A percentile compares a stretch with the other conserved stretches of the same genome.
These are phyloP conservation scores for Keiferia lycopersicella DNA, from an alignment of 2,888 invertebrate species.

Conservation along the genomic window DNA sequence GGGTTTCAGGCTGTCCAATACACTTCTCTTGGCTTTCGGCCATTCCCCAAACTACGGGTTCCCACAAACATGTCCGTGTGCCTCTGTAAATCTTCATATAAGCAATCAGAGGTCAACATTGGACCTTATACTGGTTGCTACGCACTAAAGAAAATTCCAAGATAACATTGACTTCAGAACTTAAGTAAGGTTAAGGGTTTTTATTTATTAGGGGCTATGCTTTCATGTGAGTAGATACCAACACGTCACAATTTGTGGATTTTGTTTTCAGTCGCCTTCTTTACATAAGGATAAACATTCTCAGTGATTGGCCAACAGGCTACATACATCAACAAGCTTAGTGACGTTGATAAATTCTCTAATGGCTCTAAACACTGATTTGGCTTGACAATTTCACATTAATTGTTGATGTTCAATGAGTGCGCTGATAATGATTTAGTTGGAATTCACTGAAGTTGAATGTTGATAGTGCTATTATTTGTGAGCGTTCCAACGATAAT, in stretches of 20 bases:
- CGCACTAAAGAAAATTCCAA: too few species aligned
- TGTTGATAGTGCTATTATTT: slow-evolving; percentile 14
- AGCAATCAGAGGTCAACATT: slow-evolving; percentile 30
- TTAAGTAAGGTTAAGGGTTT: too few species aligned
- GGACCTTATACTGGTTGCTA: too few species aligned
- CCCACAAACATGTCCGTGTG: slow-evolving; percentile 38
- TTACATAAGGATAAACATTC: too few species aligned
- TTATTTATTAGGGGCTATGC: too few species aligned
- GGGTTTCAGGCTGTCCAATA: slow-evolving; percentile 34
- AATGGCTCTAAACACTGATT: background rate
- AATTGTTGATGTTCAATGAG: slow-evolving; percentile 1
- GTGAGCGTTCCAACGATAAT: background rate
- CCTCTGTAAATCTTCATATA: slow-evolving; percentile 34
- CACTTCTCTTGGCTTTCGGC: slow-evolving; percentile 47
- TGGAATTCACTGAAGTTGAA: background rate
- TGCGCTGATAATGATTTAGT: slow-evolving; percentile 5
- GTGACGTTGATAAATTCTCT: background rate
- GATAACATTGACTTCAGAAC: too few species aligned
- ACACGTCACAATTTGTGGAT: too few species aligned
- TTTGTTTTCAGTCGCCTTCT: too few species aligned
- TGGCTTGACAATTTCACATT: background rate
- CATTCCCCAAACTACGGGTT: slow-evolving; percentile 43
- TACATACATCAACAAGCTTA: too few species aligned
- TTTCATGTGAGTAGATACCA: too few species aligned
- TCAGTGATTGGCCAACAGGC: too few species aligned